Base-by-base conservation (phyloP, 2,888 invertebrate genomes). In the Mycalesis mineus region DNA sequence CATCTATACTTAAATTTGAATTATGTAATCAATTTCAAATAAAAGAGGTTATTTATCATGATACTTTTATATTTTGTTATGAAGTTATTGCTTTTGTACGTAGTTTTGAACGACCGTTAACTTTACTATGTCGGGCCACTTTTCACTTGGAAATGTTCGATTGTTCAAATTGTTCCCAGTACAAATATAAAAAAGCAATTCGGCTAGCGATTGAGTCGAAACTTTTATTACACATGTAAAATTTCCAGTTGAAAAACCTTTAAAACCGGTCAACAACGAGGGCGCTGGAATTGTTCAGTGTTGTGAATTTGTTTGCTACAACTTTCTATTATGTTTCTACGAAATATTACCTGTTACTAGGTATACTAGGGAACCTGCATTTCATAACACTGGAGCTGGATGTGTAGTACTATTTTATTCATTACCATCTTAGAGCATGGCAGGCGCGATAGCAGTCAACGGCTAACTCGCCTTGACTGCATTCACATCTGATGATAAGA, bases 221-320 rank as follows among this genome's bases (percentile, higher is more conserved):
- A 61, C 61, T 56, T 61, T 61, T 61, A 61, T 61, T 61, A 61
- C 61, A 61, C 54, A 57, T 62, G 62, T 62, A 57, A 50, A 59
- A 51, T 62, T 61, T 60, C 57, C 60, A 55, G 45, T 50, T 55
- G 62, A 60, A 62, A 60, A 62, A 59, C 55, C 54, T 51, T 59
- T 41, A 55, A 61, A 55, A 60, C 55, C 57, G 51, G 42, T 60
- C 55, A 51, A 57, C 57, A 55, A 60, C 48, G 52, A 57, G 47
- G 39, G 55, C 47, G 13, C 36, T 13, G 48, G 45, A 40, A 41
- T 48, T 55, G 41, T 17, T 11, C 13, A 13, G 13, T 45, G 41
- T 58, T 44, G 31, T 49, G 44, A 40, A 52, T 42, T 37, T 54
- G 58, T 54, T 52, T 50, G 57, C 52, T 40, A 28, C 14, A 36